Base-by-base conservation (phyloP, 2,797 vertebrate species). In the Manis pentadactyla region DNA sequence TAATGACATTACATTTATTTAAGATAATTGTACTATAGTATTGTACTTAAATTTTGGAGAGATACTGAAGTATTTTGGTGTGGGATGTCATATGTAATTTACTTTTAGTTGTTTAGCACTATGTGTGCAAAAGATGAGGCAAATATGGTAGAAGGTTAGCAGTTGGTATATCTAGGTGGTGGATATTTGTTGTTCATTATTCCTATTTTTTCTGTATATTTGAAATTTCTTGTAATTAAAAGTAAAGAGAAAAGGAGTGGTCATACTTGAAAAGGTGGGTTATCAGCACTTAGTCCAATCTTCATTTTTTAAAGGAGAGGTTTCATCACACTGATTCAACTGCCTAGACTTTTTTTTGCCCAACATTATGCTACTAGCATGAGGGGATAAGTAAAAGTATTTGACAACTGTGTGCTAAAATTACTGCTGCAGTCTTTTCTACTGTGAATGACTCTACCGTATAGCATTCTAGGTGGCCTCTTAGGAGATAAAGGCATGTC, bases 191-290 rank as follows among this genome's bases (percentile, higher is more conserved):
- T 78, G 31, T 87, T 87, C 15, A 49, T 78, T 87, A 25, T 61
- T 74, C 39, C 19, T 83, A 7, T 34, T 59, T 68, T 61, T 84
- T n/a, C n/a, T 63, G 5, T 81, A 23, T 87, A 42, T 73, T 42
- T 71, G 64, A 87, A 87, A 21, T 51, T 53, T 87, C 87, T 88
- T 64, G 37, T 74, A 64, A 64, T 82, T 66, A 64, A 94, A 83
- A 82, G 8, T 82, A 63, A 59, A 89, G 18, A 82, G 51, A 92
- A 57, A 68, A 27, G 21, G 19, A 9, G 27, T 53, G 2, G n/a
- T 68, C 17, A 68, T 83, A 49, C 11, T 59, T 92, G 19, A 78
- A 46, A 46, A 46, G 1, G 46, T 46, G 46, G 46, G 46, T 92
- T 88, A 42, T 75, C 29, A 46, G 46, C 83, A 39, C 27, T 75